Conservation (phyloP, 37 sponge, comb jelly and placozoan genomes). For the Mnemiopsis leidyi region DNA sequence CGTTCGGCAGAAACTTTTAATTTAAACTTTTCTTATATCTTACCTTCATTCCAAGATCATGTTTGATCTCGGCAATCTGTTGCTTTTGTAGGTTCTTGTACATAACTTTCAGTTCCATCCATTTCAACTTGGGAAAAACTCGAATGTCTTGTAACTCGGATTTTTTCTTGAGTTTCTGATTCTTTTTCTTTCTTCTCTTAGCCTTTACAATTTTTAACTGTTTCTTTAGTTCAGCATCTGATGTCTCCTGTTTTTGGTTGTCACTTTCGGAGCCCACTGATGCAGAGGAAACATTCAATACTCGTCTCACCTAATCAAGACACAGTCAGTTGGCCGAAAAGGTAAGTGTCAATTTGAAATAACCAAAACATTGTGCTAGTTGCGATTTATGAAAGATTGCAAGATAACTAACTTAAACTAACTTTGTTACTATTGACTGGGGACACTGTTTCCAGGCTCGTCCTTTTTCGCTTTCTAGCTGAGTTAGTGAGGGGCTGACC, state of each 20-base stretch:
- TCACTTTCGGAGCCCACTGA: background rate
- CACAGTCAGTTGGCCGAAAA: background rate
- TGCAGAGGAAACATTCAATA: background rate
- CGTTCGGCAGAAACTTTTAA: too few species aligned
- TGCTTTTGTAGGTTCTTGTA: slow-evolving; percentile 56
- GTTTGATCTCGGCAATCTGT: slow-evolving; percentile 42
- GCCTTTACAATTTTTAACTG: slow-evolving; percentile 56
- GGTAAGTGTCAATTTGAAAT: background rate
- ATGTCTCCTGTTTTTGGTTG: background rate
- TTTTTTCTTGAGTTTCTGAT: slow-evolving; percentile 36
- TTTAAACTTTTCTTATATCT: too few species aligned
- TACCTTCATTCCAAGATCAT: slow-evolving; percentile 26
- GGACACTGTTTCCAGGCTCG: slow-evolving; percentile 23
- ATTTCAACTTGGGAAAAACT: slow-evolving; percentile 26
- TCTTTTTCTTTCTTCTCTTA: slow-evolving; percentile 33
- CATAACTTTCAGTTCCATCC: slow-evolving; percentile 38
- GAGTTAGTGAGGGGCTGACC: slow-evolving; percentile 26
- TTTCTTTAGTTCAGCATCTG: slow-evolving; percentile 42
- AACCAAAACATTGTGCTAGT: background rate
- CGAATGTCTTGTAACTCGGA: slow-evolving; percentile 39
- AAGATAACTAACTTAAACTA: too few species aligned
- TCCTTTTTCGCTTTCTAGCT: slow-evolving; percentile 44
- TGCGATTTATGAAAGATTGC: background rate
- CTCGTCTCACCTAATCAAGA: background rate
- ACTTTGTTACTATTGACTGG: slow-evolving; percentile 5